Evolutionary conservation across 2,113 vertebrate genomes (phyloP).

Genomic region (Rattus rattus): DNA sequence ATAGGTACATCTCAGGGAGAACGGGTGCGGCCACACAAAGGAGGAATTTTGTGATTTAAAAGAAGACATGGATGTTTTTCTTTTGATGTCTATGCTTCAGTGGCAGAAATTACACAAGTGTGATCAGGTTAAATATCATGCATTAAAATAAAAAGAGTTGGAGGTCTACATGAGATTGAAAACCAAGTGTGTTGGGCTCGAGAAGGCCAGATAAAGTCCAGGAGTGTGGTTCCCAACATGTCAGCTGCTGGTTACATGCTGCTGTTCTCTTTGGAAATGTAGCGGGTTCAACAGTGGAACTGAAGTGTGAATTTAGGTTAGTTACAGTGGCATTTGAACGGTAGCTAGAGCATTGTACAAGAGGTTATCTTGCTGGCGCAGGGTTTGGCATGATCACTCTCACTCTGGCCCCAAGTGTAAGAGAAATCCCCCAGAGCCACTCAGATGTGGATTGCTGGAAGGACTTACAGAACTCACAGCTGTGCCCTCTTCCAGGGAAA

Average conservation of each 20-base stretch:
- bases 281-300: not conserved
- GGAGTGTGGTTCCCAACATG: not conserved
- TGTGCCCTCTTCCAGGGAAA: not conserved
- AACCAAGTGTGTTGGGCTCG: not conserved
- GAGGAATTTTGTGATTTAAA: constrained; percentile 14
- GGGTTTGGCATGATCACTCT: not conserved
- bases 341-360: not conserved
- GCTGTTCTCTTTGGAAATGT: not conserved
- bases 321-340: not conserved
- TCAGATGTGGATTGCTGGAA: not conserved
- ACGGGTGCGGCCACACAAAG: not conserved
- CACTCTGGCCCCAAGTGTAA: not conserved
- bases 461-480: not conserved
- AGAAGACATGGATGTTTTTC: not conserved
- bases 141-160: not conserved
- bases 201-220: not conserved
- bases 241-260: not conserved
- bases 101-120: not conserved
- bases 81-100: not conserved
- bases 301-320: constrained; percentile 41
- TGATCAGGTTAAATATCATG: not conserved
- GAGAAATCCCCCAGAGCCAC: not conserved
- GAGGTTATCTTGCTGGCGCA: no score
- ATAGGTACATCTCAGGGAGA: not conserved
- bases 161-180: not conserved